Evolutionary conservation across 2,113 vertebrate species (phyloP), one percentile per base, ranked within the genome.

Genomic region (Choloepus hoffmanni): DNA sequence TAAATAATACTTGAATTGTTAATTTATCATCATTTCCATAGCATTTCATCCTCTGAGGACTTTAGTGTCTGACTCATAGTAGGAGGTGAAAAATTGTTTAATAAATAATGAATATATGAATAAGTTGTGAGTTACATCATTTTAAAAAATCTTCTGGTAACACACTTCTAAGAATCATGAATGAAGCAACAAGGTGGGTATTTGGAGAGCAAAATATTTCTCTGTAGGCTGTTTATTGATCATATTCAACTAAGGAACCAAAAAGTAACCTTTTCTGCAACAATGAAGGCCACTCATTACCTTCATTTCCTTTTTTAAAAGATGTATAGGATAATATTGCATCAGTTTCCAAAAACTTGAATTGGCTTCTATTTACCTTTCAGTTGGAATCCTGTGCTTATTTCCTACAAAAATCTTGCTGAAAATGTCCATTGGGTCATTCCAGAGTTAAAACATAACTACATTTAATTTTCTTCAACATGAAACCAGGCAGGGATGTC

Each of bases 391-490:
- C 53, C 26, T 70, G 30, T 85, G 26, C 5, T 78, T 92, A 62
- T 84, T 93, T 70, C 24, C 60, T 77, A 70, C n/a, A 85, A 88
- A 96, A 88, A 70, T 62, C 43, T 79, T 81, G 30, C 58, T 85
- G 87, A 85, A 93, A 96, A 92, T 89, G 30, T 58, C 60, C 23
- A 23, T 83, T 26, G 58, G 74, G 43, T 82, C 74, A 92, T 85
- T 81, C 18, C 76, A 67, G 45, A 65, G 30, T 82, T 78, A 97
- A 84, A 86, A 81, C 10, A 92, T 26, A 92, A 74, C 24, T 68
- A 88, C 73, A 84, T 92, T 50, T 94, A 53, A 92, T 89, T 81
- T 94, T 89, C 73, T 89, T 76, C 50, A 94, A 45, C 26, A 89
- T 53, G 30, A 96, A 92, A 81, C 90, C 72, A 84, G 83, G 92